Evolutionary conservation across 2,113 vertebrate species (phyloP).

Genomic region (Hypomesus transpacificus): DNA sequence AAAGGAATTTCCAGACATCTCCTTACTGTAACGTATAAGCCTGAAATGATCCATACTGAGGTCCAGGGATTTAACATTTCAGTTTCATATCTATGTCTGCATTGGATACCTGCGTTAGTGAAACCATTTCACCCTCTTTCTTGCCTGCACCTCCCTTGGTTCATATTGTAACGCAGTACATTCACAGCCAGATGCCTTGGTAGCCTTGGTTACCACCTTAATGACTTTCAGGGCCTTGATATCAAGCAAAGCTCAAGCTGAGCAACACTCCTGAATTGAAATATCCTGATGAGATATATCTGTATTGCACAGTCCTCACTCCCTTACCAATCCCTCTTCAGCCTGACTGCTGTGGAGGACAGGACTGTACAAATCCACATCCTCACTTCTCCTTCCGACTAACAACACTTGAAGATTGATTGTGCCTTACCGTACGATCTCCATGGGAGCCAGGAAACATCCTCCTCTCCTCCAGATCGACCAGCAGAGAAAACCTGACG

Average conservation of each 20-base stretch:
- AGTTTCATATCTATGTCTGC: neutral
- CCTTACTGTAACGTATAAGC: neutral
- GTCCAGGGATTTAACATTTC: neutral
- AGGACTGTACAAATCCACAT: no score
- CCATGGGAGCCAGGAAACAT: conserved; percentile 29
- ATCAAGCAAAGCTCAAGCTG: no score
- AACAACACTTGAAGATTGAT: conserved; percentile 24
- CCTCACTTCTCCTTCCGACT: conserved; percentile 29
- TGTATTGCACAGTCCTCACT: no score
- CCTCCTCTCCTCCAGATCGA: conserved; percentile 45
- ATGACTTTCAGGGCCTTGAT: no score
- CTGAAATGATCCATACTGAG: neutral
- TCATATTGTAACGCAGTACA: neutral
- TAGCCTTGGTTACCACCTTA: no score
- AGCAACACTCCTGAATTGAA: no score
- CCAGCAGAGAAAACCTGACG: conserved; percentile 54
- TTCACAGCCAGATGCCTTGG: neutral
- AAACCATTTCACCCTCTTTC: neutral
- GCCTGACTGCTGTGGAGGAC: no score
- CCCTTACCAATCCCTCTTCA: no score
- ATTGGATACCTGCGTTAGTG: neutral
- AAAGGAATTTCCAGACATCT: neutral
- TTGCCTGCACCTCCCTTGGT: neutral
- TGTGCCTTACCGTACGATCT: conserved; percentile 1
- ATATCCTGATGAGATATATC: no score